Percentiles rank a stretch among this genome's conserved stretches.
Conservation (phyloP, 2,888 invertebrate species). For the Andrena bucephala region DNA sequence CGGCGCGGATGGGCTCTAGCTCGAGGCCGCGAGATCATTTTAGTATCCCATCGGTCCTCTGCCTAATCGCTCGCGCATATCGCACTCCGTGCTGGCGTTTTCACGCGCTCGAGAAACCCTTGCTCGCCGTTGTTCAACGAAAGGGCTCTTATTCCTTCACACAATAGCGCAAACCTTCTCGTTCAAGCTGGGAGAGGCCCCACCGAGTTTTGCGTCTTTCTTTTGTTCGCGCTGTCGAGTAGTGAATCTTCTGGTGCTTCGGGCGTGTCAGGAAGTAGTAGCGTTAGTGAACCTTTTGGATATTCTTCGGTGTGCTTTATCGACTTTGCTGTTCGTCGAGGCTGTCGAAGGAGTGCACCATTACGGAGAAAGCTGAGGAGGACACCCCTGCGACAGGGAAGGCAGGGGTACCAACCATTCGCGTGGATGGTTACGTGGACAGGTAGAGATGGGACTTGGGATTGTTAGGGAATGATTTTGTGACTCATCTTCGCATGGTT, state of each 20-base stretch:
- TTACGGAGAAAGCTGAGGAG: slow-evolving; percentile 76
- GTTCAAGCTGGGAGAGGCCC: too few relatives aligned
- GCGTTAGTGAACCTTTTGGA: not conserved
- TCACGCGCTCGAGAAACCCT: not conserved
- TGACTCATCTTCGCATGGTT: too few relatives aligned
- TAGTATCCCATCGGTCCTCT: slow-evolving; percentile 76
- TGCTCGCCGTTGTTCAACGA: too few relatives aligned
- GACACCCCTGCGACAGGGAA: slow-evolving; percentile 73
- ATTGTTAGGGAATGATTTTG: too few relatives aligned
- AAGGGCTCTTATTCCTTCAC: too few relatives aligned
- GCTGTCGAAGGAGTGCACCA: slow-evolving; percentile 54
- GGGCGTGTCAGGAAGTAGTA: not conserved
- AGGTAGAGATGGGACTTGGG: slow-evolving; percentile 53
- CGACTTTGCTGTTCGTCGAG: not conserved
- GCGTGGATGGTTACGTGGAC: slow-evolving; percentile 74
- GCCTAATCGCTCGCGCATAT: slow-evolving; percentile 61
- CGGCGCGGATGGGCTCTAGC: slow-evolving; percentile 62
- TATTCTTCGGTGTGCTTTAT: not conserved
- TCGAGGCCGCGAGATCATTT: slow-evolving; percentile 72
- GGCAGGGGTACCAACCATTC: slow-evolving; percentile 71
- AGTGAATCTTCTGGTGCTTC: too few relatives aligned
- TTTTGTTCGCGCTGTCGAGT: too few relatives aligned
- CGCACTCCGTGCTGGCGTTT: not conserved
- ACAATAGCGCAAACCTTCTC: too few relatives aligned
- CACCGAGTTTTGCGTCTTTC: too few relatives aligned